A percentile compares a stretch with the other conserved stretches of the same genome.
Evolutionary conservation across 2,888 invertebrate genomes (phyloP).

Genomic region (Flexamia atlantica): DNA sequence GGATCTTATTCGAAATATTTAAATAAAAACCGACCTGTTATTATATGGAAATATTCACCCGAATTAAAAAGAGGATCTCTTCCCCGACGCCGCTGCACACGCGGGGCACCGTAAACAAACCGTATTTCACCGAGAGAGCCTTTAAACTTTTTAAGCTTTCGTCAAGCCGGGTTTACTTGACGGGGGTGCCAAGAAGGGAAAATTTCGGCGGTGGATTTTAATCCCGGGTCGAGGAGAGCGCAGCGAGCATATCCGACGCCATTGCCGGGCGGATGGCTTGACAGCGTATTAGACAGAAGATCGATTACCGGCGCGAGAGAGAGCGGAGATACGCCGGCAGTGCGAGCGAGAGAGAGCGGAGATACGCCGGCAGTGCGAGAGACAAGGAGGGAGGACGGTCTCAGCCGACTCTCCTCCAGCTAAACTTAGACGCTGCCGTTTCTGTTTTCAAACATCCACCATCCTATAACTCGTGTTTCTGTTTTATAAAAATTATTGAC

Average conservation of each 20-base stretch:
- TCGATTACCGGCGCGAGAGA: constrained; percentile 65
- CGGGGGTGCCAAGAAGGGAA: constrained; percentile 39
- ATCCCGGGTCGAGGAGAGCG: constrained; percentile 18
- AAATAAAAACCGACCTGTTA: too few species aligned
- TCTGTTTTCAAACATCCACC: constrained; percentile 26
- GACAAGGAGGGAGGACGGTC: constrained; percentile 24
- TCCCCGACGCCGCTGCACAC: background rate
- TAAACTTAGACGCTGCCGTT: constrained; percentile 48
- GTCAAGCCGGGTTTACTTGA: constrained; percentile 35
- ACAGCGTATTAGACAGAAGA: constrained; percentile 68
- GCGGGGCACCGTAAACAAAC: constrained; percentile 20
- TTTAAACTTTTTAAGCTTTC: constrained; percentile 46
- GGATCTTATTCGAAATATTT: too few species aligned
- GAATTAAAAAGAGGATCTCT: background rate
- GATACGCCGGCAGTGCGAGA: background rate
- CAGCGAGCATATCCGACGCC: constrained; percentile 54
- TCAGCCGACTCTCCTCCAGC: constrained; percentile 33
- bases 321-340: constrained; percentile 33
- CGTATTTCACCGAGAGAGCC: constrained; percentile 6
- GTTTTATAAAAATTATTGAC: background rate
- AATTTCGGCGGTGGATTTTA: constrained; percentile 50
- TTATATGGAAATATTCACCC: too few species aligned
- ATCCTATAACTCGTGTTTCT: constrained; percentile 7
- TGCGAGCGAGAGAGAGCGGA: constrained; percentile 11
- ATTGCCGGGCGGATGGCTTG: constrained; percentile 62